Evolutionary conservation across 2,113 vertebrate species (phyloP), one percentile per base, ranked within the genome.

Genomic region (Limnothrissa miodon): DNA sequence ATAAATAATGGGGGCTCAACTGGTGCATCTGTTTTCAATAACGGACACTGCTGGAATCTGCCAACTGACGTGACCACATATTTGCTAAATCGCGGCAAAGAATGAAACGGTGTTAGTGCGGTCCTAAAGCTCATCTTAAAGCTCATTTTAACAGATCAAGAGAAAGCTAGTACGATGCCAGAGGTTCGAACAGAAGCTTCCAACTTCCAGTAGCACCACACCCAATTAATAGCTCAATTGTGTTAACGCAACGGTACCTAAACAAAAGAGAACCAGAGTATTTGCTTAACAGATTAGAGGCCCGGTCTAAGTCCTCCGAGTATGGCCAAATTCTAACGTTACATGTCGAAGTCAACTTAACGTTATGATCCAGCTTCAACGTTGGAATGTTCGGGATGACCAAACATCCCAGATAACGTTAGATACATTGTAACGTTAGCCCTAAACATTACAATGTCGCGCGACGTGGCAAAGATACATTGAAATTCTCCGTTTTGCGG

Each of bases 21-120:
- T 56, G n/a, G 66, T 25, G n/a, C 89, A 87, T 89, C 83, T 87
- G 88, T 66, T 79, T 83, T 83, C 8, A 86, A 86, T 88, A 81
- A 83, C 33, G 66, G 29, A 36, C 66, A 39, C 19, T 17, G 29
- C 44, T 59, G 78, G 45, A 48, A 21, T 42, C 6, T 42, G 36
- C 42, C 53, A 78, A 33, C 62, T 74, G 66, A 86, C 82, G 80
- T 90, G 88, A 86, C 86, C 85, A 66, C 56, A 9, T 53, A 29
- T 74, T 39, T 13, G 36, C 39, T 82, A 17, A 36, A 36, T 15
- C 29, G 29, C 11, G 36, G 29, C 66, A 36, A 36, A 74, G 3
- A 10, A 74, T 74, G 66, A 74, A 36, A 74, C 66, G 13, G 66
- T 1, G n/a, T 66, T 66, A 29, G 59, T 9, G 25, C 29, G 0